Evolutionary conservation across 2,888 invertebrate species (phyloP).

Genomic region (Conus canariensis): DNA sequence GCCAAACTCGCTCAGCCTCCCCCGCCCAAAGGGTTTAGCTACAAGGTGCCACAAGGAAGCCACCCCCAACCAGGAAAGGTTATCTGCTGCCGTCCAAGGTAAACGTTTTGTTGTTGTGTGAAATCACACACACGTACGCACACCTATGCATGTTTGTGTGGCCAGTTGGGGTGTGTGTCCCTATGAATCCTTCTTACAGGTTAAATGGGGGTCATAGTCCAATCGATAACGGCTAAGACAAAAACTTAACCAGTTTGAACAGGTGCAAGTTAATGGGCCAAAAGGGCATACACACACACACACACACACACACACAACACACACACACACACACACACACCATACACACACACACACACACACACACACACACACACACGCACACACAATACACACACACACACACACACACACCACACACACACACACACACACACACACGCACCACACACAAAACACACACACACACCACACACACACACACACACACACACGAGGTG

Average conservation of each 20-base stretch:
- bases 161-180: too few relatives aligned
- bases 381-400: background rate
- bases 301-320: background rate
- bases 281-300: too few relatives aligned
- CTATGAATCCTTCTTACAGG: too few relatives aligned
- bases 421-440: background rate
- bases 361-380: background rate
- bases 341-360: too few relatives aligned
- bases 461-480: background rate
- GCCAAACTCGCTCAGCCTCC: background rate
- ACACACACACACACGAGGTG: background rate
- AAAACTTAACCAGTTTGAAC: too few relatives aligned
- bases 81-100: slow-evolving; percentile 20
- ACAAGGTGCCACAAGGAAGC: slow-evolving; percentile 22
- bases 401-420: background rate
- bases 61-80: slow-evolving; percentile 12
- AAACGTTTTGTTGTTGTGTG: background rate
- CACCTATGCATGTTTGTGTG: too few relatives aligned
- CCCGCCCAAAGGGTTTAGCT: background rate
- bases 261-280: too few relatives aligned
- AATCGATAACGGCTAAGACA: too few relatives aligned
- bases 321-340: background rate
- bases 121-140: background rate
- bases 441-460: too few relatives aligned
- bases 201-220: too few relatives aligned